Evolutionary conservation across 92 coral and sea anemone species (phyloP).

Genomic region (Umimayanthus kanabou): DNA sequence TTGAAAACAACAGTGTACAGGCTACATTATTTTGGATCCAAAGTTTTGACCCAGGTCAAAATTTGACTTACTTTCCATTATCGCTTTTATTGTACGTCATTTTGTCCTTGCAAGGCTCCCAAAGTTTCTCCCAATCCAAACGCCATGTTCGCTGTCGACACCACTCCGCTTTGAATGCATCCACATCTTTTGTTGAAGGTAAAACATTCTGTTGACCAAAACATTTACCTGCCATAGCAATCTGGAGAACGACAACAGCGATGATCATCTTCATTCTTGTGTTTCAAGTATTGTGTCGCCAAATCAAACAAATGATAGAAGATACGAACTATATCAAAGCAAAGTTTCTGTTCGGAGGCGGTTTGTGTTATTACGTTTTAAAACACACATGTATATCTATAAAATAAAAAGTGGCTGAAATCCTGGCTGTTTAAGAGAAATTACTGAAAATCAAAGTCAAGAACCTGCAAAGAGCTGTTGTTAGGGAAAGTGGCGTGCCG

Average conservation of each 20-base stretch:
- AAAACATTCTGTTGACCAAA: neutral
- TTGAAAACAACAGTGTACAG: too few species aligned
- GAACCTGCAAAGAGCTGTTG: neutral
- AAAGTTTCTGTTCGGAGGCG: too few species aligned
- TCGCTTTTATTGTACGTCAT: conserved; percentile 18
- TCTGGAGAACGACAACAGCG: neutral
- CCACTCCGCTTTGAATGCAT: conserved; percentile 15
- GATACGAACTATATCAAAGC: too few species aligned
- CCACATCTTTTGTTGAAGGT: neutral
- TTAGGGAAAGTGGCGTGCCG: too few species aligned
- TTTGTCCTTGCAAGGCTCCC: conserved; percentile 36
- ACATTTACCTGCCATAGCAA: neutral
- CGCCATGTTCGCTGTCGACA: conserved; percentile 41
- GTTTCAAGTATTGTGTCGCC: neutral
- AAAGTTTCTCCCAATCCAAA: conserved; percentile 29
- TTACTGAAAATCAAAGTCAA: neutral
- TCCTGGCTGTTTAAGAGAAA: neutral
- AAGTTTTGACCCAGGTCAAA: too few species aligned
- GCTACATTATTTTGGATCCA: too few species aligned
- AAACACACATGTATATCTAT: too few species aligned
- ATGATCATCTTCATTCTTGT: neutral
- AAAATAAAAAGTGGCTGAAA: neutral
- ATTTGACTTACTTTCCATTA: neutral
- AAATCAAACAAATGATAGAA: too few species aligned
- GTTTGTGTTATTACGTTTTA: too few species aligned